Evolutionary conservation across 1,140 invertebrate species (phyloP), one percentile per base, ranked within the genome.

Genomic region (Whitmania pigra): DNA sequence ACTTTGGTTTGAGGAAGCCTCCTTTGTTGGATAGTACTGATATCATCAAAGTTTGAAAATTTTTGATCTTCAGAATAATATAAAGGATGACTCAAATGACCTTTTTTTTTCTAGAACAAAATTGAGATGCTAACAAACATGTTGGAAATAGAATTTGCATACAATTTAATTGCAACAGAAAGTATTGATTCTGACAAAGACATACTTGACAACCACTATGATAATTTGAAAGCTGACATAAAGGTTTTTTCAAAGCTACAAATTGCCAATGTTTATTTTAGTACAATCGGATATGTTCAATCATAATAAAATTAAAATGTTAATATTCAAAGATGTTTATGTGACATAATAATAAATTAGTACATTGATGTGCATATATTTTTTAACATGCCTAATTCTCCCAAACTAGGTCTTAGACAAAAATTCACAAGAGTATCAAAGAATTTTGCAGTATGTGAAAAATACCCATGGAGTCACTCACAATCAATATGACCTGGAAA

Each of bases 131-230:
- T 98, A 57, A 91, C 95, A 75, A 91, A 89, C 73, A 80, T 99
- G 31, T 82, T 93, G 72, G 94, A 98, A 79, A 92, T 99, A 76
- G 94, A 98, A 82, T 87, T 95, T 55, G 94, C 94, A 0, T 98
- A 94, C 82, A 93, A 85, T 76, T 80, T 98, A 71, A 82, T 97
- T 67, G 88, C 90, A 77, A 75, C 75, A 27, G 81, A 79, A 53
- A 80, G 78, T 0, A 83, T 84, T 57, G 78, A 82, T 43, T 78
- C 78, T 0, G 78, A 75, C 36, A 76, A 83, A 71, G 87, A 91
- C 84, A 88, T 88, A 0, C 81, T 99, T 20, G 93, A 97, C 79
- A 81, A 85, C 43, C 89, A 96, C 81, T 98, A 97, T 79, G 85
- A 88, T n/a, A 90, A 93, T 79, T 83, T 98, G 2, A 92, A 94